These are phyloP conservation scores for Ctena decussata DNA, from an alignment of 2,888 invertebrate genomes.

Conservation along the genomic window DNA sequence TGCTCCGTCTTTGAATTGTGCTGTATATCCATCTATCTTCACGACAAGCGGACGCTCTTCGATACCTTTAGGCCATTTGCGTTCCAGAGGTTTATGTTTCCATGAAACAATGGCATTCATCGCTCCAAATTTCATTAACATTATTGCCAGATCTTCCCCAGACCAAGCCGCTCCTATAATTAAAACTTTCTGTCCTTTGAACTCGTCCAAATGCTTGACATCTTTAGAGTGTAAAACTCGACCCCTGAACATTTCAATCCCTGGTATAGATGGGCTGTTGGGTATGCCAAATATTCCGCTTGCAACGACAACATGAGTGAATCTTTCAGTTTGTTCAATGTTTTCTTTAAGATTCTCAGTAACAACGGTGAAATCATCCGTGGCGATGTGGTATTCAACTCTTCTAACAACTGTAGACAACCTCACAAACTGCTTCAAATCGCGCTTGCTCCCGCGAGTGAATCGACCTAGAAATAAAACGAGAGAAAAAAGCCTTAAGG, in stretches of 20 bases:
- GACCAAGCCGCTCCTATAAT: not conserved
- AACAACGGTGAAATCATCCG: not conserved
- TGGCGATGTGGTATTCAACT: not conserved
- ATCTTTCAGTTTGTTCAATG: not conserved
- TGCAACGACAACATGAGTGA: not conserved
- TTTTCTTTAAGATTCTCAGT: not conserved
- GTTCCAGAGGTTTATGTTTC: not conserved
- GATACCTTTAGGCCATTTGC: not conserved
- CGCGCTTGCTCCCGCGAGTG: not conserved
- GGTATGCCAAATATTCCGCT: not conserved
- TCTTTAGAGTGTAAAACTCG: not conserved
- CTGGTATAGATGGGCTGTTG: not conserved
- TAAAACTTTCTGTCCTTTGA: not conserved
- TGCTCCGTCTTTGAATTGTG: not conserved
- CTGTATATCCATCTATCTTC: not conserved
- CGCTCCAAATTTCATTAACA: not conserved
- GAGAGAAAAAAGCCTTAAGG: too few species aligned
- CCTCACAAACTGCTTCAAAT: not conserved
- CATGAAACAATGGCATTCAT: not conserved
- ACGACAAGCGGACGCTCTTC: not conserved
- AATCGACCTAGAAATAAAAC: not conserved
- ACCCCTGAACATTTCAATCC: not conserved
- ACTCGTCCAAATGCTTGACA: not conserved
- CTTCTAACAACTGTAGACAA: not conserved
- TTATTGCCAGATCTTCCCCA: not conserved